Evolutionary conservation across 2,888 invertebrate genomes (phyloP).

Genomic region (Isotomurus palustris): DNA sequence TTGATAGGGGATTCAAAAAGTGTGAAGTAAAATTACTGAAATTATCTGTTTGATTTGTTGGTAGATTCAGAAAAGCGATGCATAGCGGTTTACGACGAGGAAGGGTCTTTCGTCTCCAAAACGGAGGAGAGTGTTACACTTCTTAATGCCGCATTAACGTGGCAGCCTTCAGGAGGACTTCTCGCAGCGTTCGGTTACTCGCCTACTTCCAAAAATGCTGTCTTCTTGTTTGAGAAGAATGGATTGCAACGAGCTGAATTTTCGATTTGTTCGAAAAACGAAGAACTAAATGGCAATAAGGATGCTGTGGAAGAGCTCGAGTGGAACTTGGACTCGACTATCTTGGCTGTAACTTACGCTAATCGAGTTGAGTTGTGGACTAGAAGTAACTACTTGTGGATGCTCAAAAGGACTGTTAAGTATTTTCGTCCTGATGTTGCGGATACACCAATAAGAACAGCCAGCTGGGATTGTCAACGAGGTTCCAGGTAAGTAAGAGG

Average conservation of each 20-base stretch:
- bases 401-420: conserved; percentile 39
- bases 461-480: conserved; percentile 12
- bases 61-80: too few relatives aligned
- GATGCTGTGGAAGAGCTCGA: conserved; percentile 14
- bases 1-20: neutral
- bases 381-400: conserved; percentile 44
- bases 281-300: neutral
- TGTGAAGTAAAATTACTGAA: neutral
- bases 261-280: conserved; percentile 25
- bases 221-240: conserved; percentile 42
- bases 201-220: conserved; percentile 19
- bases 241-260: conserved; percentile 42
- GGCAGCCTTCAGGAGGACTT: conserved; percentile 43
- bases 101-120: conserved; percentile 25
- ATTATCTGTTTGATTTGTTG: neutral
- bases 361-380: conserved; percentile 39
- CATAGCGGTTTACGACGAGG: conserved; percentile 39
- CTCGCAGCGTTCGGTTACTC: conserved; percentile 30
- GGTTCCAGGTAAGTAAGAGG: conserved; percentile 9
- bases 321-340: conserved; percentile 40
- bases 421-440: neutral
- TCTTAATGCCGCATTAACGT: conserved; percentile 20
- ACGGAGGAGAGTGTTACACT: conserved; percentile 33
- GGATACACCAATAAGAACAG: neutral
- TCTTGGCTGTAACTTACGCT: conserved; percentile 30